Conservation (phyloP, 1,140 invertebrate species). For the Drosophila guanche region DNA sequence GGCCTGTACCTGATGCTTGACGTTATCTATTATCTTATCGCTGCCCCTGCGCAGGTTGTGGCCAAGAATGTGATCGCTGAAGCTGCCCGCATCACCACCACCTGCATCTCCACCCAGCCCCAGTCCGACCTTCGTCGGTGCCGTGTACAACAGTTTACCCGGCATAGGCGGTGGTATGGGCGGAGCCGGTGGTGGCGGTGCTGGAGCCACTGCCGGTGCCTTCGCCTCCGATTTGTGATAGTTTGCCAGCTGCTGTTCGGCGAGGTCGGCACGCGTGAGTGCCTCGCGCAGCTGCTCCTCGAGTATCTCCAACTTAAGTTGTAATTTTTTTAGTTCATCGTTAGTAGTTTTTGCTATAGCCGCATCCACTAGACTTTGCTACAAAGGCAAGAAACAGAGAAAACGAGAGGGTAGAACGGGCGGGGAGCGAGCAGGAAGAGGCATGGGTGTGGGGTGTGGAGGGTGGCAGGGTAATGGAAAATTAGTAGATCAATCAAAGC, state of each 20-base stretch:
- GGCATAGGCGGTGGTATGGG: conserved; percentile 55
- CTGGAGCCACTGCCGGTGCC: conserved; percentile 17
- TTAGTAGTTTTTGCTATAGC: conserved; percentile 83
- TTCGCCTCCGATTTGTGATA: conserved; percentile 45
- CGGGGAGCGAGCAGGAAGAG: conserved; percentile 24
- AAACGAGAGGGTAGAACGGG: conserved; percentile 47
- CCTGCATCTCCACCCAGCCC: conserved; percentile 13
- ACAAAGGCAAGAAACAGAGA: conserved; percentile 61
- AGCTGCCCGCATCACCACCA: conserved; percentile 29
- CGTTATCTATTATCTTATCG: conserved; percentile 78
- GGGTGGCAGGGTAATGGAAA: conserved; percentile 63
- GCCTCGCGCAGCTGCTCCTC: conserved; percentile 77
- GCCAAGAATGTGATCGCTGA: conserved; percentile 68
- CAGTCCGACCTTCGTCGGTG: conserved; percentile 1
- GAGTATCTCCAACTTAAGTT: conserved; percentile 82
- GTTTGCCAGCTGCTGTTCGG: conserved; percentile 70
- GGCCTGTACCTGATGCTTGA: conserved; percentile 79
- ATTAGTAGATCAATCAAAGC: conserved; percentile 59
- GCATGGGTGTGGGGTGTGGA: conserved; percentile 28
- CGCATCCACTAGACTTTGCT: conserved; percentile 82
- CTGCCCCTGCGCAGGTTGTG: conserved; percentile 62
- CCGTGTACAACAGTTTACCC: conserved; percentile 15
- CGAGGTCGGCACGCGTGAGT: conserved; percentile 64
- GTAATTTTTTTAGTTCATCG: conserved; percentile 83
- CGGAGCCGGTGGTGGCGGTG: conserved; percentile 47